These are phyloP conservation scores for Rhopalosiphum maidis DNA, from an alignment of 1,140 invertebrate genomes.

Conservation along the genomic window DNA sequence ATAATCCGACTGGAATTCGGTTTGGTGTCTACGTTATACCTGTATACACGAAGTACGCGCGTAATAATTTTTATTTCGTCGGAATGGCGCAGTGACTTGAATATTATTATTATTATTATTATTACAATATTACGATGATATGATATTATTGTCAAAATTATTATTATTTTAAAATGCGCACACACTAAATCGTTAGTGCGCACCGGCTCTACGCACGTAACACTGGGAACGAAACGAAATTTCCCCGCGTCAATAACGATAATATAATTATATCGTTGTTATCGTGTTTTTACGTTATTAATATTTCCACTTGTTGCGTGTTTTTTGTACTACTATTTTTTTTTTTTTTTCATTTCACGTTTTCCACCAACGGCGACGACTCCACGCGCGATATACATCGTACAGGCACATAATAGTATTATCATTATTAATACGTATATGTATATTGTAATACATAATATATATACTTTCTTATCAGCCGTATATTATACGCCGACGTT, in stretches of 20 bases:
- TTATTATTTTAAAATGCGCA: not conserved
- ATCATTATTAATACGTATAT: not conserved
- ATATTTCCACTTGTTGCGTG: constrained; percentile 14
- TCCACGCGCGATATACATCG: not conserved
- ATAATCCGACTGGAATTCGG: not conserved
- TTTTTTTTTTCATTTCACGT: not conserved
- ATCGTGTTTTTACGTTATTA: constrained; percentile 16
- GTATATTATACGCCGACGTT: too few relatives aligned
- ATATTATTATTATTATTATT: not conserved
- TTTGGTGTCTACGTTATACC: not conserved
- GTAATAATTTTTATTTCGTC: not conserved
- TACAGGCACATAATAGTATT: not conserved
- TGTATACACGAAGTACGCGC: too few relatives aligned
- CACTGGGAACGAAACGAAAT: not conserved
- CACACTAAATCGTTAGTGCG: not conserved
- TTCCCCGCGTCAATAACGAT: not conserved
- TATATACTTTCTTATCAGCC: not conserved
- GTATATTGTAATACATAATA: not conserved
- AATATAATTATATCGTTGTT: not conserved
- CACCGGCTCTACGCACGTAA: not conserved
- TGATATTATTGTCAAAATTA: too few relatives aligned
- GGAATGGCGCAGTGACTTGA: not conserved
- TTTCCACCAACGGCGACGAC: not conserved
- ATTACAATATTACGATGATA: not conserved
- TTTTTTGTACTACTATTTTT: not conserved